Base-by-base conservation (phyloP, 2,797 vertebrate species). In the Mallotus villosus region DNA sequence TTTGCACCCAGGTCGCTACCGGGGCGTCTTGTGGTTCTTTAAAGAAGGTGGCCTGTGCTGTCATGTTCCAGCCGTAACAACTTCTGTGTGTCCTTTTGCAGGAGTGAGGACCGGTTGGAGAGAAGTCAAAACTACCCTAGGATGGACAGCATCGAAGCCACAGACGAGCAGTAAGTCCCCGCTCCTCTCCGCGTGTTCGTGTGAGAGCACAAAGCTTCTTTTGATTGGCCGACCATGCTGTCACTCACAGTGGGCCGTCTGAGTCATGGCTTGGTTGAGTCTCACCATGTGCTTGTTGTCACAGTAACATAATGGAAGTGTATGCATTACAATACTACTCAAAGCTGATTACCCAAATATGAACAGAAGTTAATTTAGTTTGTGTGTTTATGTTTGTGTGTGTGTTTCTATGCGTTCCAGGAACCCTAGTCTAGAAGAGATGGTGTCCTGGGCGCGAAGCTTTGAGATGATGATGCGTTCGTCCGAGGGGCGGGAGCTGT, bases 401-500 rank as follows among this genome's bases (percentile, higher is more conserved):
- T 24, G 14, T 17, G 41, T 51, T 22, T 67, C 65, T 32, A 1
- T 29, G 27, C 70, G 70, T 68, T 68, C 4, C 41, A 94, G 93
- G 88, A 85, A 91, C 65, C 96, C 96, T 76, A 95, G 92, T 66
- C 85, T 96, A 61, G 97, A 99, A 32, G 97, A 99, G 89, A 88
- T 96, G 86, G 90, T 96, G 86, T 96, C 97, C 73, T 99, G 98
- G 98, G 93, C 96, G 57, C 95, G 97, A 77, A 97, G 96, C 91
- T 99, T 99, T 82, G 98, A 99, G 92, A 93, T 96, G 91, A 95
- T 99, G 96, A 97, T 99, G 96, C 95, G 93, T 86, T 94, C 95
- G 32, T 79, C 94, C 72, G 95, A 96, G 72, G 98, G 98, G 74
- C 93, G 96, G 83, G 95, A 97, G 81, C 81, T 98, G 82, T 99